Evolutionary conservation across 1,140 invertebrate species (phyloP).

Genomic region (Camponotus floridanus): DNA sequence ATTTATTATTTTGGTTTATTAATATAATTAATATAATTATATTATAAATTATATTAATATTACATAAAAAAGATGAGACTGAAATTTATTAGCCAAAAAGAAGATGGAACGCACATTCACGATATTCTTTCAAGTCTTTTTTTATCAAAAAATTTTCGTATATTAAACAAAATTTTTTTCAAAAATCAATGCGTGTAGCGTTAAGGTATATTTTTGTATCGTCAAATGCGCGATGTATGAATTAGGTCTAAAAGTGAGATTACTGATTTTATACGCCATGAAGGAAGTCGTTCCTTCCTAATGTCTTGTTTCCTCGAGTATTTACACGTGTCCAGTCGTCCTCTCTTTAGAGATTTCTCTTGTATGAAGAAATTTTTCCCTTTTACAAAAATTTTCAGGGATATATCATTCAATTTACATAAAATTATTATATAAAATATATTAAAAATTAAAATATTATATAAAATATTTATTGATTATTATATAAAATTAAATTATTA

Average conservation of each 20-base stretch:
- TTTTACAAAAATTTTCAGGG: background rate
- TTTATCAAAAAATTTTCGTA: conserved; percentile 36
- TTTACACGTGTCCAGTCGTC: conserved; percentile 64
- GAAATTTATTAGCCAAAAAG: background rate
- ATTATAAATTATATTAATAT: background rate
- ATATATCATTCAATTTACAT: background rate
- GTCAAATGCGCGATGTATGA: conserved; percentile 31
- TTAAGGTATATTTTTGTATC: conserved; percentile 57
- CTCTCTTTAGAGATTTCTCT: too few relatives aligned
- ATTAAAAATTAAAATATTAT: too few relatives aligned
- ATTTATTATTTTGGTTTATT: too few relatives aligned
- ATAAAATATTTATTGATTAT: too few relatives aligned
- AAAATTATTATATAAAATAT: background rate
- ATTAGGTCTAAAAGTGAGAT: conserved; percentile 69
- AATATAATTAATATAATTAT: too few relatives aligned
- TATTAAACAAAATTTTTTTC: conserved; percentile 65
- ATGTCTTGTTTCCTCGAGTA: conserved; percentile 72
- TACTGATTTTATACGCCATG: conserved; percentile 76
- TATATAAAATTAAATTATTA: too few relatives aligned
- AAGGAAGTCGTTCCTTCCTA: conserved; percentile 71
- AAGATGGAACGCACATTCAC: background rate
- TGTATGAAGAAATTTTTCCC: background rate
- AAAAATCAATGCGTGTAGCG: conserved; percentile 47
- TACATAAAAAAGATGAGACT: background rate
- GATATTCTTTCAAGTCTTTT: background rate